Base-by-base conservation (phyloP, 2,888 invertebrate species). In the Tipula vernalis region DNA sequence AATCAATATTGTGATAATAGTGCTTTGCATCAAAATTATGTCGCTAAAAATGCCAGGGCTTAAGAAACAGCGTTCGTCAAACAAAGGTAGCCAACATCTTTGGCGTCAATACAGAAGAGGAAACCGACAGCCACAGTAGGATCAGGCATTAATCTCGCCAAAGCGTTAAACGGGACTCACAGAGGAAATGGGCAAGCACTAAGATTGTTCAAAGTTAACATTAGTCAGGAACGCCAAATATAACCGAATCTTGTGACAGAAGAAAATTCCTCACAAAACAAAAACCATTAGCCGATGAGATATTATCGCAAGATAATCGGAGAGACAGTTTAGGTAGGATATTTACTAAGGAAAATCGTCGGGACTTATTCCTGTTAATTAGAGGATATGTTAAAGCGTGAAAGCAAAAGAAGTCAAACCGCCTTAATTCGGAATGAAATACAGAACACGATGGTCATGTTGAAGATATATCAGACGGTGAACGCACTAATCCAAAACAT, bases 381-480 rank as follows among this genome's bases (percentile, higher is more conserved):
- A 85, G 36, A 39, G 36, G 15, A 8, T 51, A 51, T n/a, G 36
- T 15, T 86, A 36, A 87, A 87, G 44, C 87, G 86, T 13, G 42
- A 18, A 47, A 86, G n/a, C 86, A 86, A 4, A 86, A 86, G 51
- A 44, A 44, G 36, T 47, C 51, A 39, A 86, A 57, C 57, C 57
- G 86, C 28, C 39, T 86, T 36, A 86, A 86, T 86, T 86, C 86
- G 0, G 95, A 94, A 90, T 95, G 96, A 18, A 91, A 91, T 18
- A 96, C 96, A 8, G 97, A 97, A 87, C 96, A 97, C 89, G 96
- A 96, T 88, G 96, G 96, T 0, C 97, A 97, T 89, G 94, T 96
- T 0, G 97, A 97, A 89, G 96, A 97, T 89, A 96, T 96, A 89
- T 96, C 96, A 0, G 96, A 97, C 90, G 95, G 96, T 0, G 96